Evolutionary conservation across 2,797 vertebrate species (phyloP).

Genomic region (Artibeus jamaicensis): DNA sequence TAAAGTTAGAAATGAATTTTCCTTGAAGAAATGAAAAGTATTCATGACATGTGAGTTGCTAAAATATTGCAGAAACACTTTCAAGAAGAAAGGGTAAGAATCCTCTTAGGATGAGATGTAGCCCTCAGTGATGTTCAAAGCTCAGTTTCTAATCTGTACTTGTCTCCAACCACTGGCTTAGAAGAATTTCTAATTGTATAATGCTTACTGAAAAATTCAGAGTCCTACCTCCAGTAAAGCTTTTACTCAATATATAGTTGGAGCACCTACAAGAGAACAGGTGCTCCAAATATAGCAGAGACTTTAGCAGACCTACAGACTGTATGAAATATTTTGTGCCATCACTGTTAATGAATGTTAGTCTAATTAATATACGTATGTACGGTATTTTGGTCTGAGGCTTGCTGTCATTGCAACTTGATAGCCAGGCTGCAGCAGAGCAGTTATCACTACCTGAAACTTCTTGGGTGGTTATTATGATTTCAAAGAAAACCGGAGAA

Average conservation of each 20-base stretch:
- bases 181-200: neutral
- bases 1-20: neutral
- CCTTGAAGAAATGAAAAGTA: neutral
- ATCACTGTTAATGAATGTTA: neutral
- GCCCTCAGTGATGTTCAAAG: neutral
- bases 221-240: neutral
- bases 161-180: neutral
- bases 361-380: neutral
- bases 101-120: neutral
- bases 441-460: neutral
- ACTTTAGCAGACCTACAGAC: neutral
- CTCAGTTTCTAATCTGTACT: neutral
- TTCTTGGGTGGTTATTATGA: neutral
- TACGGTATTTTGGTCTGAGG: neutral
- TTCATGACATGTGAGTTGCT: neutral
- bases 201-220: neutral
- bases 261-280: neutral
- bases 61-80: neutral
- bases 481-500: slow-evolving; percentile 34
- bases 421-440: neutral
- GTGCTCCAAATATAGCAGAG: too few relatives aligned
- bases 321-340: neutral
- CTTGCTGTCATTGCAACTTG: neutral
- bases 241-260: neutral
- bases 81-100: neutral